Evolutionary conservation across 2,797 vertebrate species (phyloP).

Genomic region (Intellagama lesueurii): DNA sequence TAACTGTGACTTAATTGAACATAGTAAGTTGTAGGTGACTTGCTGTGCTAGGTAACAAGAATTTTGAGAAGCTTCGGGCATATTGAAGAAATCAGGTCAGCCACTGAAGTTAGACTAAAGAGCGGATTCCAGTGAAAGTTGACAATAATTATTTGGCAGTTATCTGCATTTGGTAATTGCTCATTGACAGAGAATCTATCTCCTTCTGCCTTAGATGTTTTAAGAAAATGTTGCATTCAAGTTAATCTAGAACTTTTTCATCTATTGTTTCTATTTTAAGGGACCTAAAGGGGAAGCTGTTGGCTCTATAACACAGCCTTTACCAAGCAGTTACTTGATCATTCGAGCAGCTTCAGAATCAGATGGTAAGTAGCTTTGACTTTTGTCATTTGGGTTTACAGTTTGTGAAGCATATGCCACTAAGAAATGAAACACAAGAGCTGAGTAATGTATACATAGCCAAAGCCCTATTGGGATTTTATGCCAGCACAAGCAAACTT

Average conservation of each 20-base stretch:
- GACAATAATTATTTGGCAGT: slow-evolving; percentile 34
- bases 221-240: slow-evolving; percentile 17
- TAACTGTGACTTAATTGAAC: too few relatives aligned
- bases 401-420: background rate
- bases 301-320: slow-evolving; percentile 96
- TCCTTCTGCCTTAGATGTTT: background rate
- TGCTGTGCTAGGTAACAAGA: too few relatives aligned
- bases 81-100: too few relatives aligned
- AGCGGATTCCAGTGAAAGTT: slow-evolving; percentile 60
- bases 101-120: slow-evolving; percentile 38
- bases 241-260: slow-evolving; percentile 34
- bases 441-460: background rate
- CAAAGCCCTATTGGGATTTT: too few relatives aligned
- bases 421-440: background rate
- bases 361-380: slow-evolving; percentile 85
- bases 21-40: too few relatives aligned
- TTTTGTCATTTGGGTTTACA: background rate
- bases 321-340: slow-evolving; percentile 98
- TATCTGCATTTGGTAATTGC: slow-evolving; percentile 64
- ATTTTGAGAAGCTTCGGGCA: too few relatives aligned
- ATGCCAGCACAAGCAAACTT: too few relatives aligned
- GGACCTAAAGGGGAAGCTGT: slow-evolving; percentile 98
- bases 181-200: slow-evolving; percentile 59
- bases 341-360: slow-evolving; percentile 97
- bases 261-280: slow-evolving; percentile 78